Conservation (phyloP, 2,888 invertebrate species). For the Chloroclystis v-ata region DNA sequence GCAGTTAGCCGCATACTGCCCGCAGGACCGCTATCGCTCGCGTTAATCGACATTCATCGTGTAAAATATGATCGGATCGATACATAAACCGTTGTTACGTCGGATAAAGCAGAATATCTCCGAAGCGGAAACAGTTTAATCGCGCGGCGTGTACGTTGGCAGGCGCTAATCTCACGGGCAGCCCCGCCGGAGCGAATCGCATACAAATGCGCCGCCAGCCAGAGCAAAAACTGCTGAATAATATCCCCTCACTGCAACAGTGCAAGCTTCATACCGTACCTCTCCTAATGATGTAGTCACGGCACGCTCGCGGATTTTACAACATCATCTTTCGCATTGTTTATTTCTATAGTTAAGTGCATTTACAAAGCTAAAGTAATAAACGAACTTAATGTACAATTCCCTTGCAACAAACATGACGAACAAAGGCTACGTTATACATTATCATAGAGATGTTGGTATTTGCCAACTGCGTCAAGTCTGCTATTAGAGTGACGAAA, state of each 20-base stretch:
- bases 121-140: constrained; percentile 65
- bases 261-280: constrained; percentile 47
- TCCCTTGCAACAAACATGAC: constrained; percentile 9
- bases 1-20: constrained; percentile 37
- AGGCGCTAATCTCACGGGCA: constrained; percentile 65
- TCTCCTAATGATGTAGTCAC: constrained; percentile 62
- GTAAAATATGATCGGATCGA: constrained; percentile 26
- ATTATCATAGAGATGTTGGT: constrained; percentile 31
- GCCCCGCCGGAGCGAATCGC: constrained; percentile 65
- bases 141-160: constrained; percentile 52
- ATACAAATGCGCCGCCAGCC: constrained; percentile 66
- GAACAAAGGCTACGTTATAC: background rate
- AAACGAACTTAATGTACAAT: constrained; percentile 12
- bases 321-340: constrained; percentile 42
- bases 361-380: constrained; percentile 25
- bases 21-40: constrained; percentile 36
- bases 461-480: constrained; percentile 66
- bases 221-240: constrained; percentile 70
- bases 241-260: constrained; percentile 58
- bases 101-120: constrained; percentile 37
- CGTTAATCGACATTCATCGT: constrained; percentile 28
- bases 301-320: constrained; percentile 54
- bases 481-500: constrained; percentile 47
- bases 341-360: constrained; percentile 27
- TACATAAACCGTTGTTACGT: constrained; percentile 23